A percentile compares a stretch with the other conserved stretches of the same genome.
Evolutionary conservation across 2,113 vertebrate species (phyloP).

Genomic region (Saccopteryx bilineata): DNA sequence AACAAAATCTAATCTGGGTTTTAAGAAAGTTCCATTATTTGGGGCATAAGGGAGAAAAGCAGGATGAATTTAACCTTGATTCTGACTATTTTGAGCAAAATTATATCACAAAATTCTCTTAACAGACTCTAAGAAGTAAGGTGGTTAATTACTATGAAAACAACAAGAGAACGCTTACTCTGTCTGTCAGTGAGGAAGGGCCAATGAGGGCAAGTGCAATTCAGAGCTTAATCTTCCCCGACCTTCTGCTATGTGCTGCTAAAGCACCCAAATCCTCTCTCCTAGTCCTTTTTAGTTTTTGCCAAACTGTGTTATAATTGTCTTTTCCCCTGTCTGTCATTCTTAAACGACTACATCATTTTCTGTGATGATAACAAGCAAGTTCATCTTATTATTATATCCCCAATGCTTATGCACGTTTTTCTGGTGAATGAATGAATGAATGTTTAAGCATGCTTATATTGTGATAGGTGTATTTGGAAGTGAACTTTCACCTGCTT

Average conservation of each 20-base stretch:
- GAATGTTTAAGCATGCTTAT: neutral
- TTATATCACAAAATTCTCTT: neutral
- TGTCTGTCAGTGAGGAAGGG: neutral
- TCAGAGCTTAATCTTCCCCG: neutral
- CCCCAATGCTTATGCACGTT: neutral
- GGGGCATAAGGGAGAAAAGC: neutral
- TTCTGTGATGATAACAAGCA: neutral
- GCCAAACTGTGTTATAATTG: neutral
- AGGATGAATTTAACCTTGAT: neutral
- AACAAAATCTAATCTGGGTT: neutral
- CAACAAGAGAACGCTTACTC: neutral
- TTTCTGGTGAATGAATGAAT: neutral
- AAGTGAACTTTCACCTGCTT: neutral
- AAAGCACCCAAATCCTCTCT: neutral
- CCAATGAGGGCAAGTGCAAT: neutral
- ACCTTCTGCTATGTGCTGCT: neutral
- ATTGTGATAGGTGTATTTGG: neutral
- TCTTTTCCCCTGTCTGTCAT: neutral
- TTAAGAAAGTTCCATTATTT: neutral
- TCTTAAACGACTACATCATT: neutral
- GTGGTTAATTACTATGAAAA: neutral
- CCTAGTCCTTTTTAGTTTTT: neutral
- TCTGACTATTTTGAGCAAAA: conserved; percentile 5
- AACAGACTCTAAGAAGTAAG: neutral
- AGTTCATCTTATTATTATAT: neutral